Base-by-base conservation (phyloP, 2,113 vertebrate genomes). In the Corythoichthys haematopterus region DNA sequence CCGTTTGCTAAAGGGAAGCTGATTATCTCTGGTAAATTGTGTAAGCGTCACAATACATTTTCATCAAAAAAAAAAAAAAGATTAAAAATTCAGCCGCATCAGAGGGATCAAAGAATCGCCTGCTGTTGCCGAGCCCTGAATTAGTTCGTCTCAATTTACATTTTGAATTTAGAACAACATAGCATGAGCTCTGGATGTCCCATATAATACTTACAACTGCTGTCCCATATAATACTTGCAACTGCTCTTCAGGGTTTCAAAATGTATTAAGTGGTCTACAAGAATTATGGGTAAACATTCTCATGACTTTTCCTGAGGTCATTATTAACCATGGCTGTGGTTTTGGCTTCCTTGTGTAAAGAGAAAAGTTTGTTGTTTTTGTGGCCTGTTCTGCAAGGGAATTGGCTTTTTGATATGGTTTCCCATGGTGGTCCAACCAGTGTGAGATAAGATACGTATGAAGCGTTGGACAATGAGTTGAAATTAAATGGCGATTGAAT, bases 401-500 rank as follows among this genome's bases (percentile, higher is more conserved):
- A 76, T 74, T 75, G 66, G 38, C 70, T 68, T 76, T 85, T 79
- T 77, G 57, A 81, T 83, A 78, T 81, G 64, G 67, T 70, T 74
- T 78, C 68, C 59, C 67, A 37, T 68, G 56, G 63, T 72, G 72
- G 71, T 71, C 64, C 75, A 75, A 66, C 40, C 73, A 70, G 79
- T 70, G 68, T 72, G 77, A 80, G 71, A 56, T 58, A 11, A 70
- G 55, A 72, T 61, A 70, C 72, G 79, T 77, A 66, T 79, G 70
- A 79, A 65, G 71, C 72, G 60, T 58, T 36, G 15, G 71, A 85
- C 66, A 67, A 81, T 79, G 76, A 71, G 71, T 71, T 75, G 76
- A 85, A 85, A 85, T 80, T 75, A 85, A 68, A 69, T 78, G 74
- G 67, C 75, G 83, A 74, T 71, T 67, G 64, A 71, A 69, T 68